Percentiles rank a stretch among this genome's conserved stretches.
These are phyloP conservation scores for Drosophila pseudoobscura DNA, from an alignment of 1,140 invertebrate species.

Conservation along the genomic window DNA sequence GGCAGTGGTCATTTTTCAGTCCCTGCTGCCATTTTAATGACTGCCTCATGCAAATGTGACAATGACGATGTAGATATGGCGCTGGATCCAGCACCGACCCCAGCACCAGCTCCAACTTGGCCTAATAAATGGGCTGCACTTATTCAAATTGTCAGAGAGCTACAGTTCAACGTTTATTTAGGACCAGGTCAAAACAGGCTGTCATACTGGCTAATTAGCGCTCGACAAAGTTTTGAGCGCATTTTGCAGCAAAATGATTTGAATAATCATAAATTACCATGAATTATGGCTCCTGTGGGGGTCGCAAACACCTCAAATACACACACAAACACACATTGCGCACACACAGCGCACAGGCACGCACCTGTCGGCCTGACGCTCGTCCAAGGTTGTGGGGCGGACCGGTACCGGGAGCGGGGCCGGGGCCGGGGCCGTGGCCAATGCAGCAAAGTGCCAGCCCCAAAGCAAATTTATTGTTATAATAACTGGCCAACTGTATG, in stretches of 20 bases:
- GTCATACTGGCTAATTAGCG: conserved; percentile 70
- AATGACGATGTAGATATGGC: conserved; percentile 60
- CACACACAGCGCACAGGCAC: conserved; percentile 18
- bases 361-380: conserved; percentile 39
- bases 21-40: conserved; percentile 59
- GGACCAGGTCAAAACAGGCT: conserved; percentile 55
- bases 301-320: conserved; percentile 23
- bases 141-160: conserved; percentile 41
- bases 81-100: neutral
- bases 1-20: conserved; percentile 77
- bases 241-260: conserved; percentile 63
- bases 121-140: conserved; percentile 73
- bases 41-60: conserved; percentile 71
- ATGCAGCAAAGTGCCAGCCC: conserved; percentile 62
- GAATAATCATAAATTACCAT: conserved; percentile 76
- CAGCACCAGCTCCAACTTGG: neutral
- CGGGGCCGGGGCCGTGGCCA: conserved; percentile 14
- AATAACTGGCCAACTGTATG: conserved; percentile 40
- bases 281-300: conserved; percentile 56
- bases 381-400: conserved; percentile 9
- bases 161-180: conserved; percentile 40
- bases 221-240: conserved; percentile 34
- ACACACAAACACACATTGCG: neutral
- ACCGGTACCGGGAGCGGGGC: neutral
- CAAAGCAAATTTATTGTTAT: conserved; percentile 63